phyloP scores from a whole-genome alignment of 1,140 invertebrate genomes.

The Heliconius eleuchia region DNA sequence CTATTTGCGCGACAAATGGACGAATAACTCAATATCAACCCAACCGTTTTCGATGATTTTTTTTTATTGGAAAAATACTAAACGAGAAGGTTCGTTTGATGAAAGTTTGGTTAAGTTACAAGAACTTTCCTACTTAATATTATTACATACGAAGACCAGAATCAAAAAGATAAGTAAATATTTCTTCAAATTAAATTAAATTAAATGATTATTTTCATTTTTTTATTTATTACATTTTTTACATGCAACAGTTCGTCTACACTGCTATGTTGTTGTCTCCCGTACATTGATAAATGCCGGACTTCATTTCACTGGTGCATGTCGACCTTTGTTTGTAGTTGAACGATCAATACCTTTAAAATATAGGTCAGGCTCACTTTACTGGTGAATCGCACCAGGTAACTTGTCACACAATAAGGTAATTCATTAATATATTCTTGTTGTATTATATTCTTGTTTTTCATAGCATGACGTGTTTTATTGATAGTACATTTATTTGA shows the following conservation, averaged over 20 bases:
- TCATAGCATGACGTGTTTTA: background rate
- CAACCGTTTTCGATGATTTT: too few relatives aligned
- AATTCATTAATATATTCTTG: background rate
- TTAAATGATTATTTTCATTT: too few relatives aligned
- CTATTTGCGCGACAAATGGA: too few relatives aligned
- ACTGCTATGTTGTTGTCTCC: background rate
- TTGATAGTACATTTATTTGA: background rate
- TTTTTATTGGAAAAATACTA: too few relatives aligned
- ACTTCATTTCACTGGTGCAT: slow-evolving; percentile 38
- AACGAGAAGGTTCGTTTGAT: too few relatives aligned
- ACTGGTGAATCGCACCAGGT: slow-evolving; percentile 35
- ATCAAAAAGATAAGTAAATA: too few relatives aligned
- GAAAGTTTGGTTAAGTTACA: too few relatives aligned
- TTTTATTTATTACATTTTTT: too few relatives aligned
- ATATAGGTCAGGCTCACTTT: slow-evolving; percentile 51
- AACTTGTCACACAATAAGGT: slow-evolving; percentile 7
- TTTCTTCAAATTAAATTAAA: too few relatives aligned
- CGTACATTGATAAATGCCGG: slow-evolving; percentile 31
- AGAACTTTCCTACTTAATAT: too few relatives aligned
- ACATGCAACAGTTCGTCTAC: background rate
- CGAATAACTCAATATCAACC: too few relatives aligned
- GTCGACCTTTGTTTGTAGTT: slow-evolving; percentile 39
- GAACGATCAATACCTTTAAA: slow-evolving; percentile 50
- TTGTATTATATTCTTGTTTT: background rate
- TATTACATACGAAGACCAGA: too few relatives aligned